phyloP scores from a whole-genome alignment of 2,888 invertebrate species.

The Lithophane socia region DNA sequence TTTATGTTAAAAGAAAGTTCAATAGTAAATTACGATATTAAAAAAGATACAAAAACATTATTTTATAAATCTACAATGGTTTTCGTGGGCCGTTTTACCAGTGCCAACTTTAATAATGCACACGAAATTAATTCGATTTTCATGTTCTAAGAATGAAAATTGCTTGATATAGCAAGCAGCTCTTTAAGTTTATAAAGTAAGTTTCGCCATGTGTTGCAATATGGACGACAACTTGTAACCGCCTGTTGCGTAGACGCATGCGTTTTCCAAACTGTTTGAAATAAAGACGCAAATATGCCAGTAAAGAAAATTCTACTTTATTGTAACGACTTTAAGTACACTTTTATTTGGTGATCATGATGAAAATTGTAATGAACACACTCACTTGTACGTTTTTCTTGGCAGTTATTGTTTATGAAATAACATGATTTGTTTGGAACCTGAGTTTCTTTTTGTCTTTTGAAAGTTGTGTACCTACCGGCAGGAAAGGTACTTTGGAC shows the following conservation, averaged over 20 bases:
- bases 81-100: slow-evolving; percentile 17
- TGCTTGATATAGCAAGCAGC: background rate
- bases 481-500: background rate
- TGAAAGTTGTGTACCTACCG: background rate
- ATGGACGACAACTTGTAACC: slow-evolving; percentile 64
- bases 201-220: slow-evolving; percentile 56
- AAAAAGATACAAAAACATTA: slow-evolving; percentile 25
- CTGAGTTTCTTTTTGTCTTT: slow-evolving; percentile 41
- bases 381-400: slow-evolving; percentile 34
- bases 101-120: background rate
- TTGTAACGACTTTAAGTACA: accelerated
- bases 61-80: slow-evolving; percentile 37
- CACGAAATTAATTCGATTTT: background rate
- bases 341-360: background rate
- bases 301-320: slow-evolving; percentile 39
- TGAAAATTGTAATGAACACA: slow-evolving; percentile 30
- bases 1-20: slow-evolving; percentile 28
- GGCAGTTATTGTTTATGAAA: slow-evolving; percentile 52
- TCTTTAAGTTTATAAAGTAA: slow-evolving; percentile 16
- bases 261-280: slow-evolving; percentile 62
- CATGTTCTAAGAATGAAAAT: slow-evolving; percentile 19
- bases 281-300: slow-evolving; percentile 16
- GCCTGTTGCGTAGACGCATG: slow-evolving; percentile 68
- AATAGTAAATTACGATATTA: slow-evolving; percentile 42
- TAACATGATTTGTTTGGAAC: slow-evolving; percentile 37